phyloP scores from a whole-genome alignment of 2,797 vertebrate genomes.

The Somateria mollissima region DNA sequence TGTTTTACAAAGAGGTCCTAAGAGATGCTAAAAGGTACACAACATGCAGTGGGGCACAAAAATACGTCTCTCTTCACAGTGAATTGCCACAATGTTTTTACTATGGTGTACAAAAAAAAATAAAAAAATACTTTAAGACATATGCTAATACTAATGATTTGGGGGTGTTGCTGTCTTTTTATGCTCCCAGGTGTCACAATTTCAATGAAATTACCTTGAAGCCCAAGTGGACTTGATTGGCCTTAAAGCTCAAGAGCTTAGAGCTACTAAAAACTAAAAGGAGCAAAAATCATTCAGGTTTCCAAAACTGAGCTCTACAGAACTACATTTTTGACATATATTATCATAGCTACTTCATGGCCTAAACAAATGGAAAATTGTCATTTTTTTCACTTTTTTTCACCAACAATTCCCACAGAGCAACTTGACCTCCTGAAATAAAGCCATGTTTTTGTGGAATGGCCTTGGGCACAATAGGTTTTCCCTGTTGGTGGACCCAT shows the following conservation, averaged over 20 bases:
- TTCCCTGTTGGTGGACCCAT: background rate
- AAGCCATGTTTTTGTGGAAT: background rate
- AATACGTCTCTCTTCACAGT: background rate
- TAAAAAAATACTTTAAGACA: background rate
- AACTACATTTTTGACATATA: background rate
- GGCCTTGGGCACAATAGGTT: background rate
- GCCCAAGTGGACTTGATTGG: background rate
- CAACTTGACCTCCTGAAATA: background rate
- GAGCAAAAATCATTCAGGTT: background rate
- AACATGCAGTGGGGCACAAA: background rate
- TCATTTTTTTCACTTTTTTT: background rate
- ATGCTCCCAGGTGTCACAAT: background rate
- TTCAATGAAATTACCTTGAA: background rate
- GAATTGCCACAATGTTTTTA: background rate
- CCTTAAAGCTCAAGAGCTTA: background rate
- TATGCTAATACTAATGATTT: background rate
- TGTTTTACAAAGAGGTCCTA: background rate
- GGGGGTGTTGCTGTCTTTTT: background rate
- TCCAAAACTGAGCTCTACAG: background rate
- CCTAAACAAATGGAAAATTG: background rate
- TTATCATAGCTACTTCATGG: background rate
- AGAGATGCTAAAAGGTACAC: background rate
- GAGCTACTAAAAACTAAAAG: background rate
- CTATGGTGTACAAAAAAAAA: background rate
- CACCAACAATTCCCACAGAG: background rate